Evolutionary conservation across 1,140 invertebrate genomes (phyloP), one percentile per base, ranked within the genome.

Genomic region (Drusus annulatus): DNA sequence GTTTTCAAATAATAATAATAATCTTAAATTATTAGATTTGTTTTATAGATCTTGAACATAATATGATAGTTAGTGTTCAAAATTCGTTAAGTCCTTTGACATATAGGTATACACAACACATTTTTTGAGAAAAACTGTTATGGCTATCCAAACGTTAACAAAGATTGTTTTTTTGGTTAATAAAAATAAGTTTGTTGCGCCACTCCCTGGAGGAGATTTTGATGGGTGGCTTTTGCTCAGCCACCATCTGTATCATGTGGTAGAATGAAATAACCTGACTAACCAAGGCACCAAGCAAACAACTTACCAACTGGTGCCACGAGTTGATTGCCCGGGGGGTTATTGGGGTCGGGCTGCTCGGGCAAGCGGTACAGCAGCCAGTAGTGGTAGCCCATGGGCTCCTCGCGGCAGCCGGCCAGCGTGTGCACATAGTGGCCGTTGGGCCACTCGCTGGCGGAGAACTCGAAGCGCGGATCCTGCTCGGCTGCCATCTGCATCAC

Each of bases 351-450:
- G 1, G 95, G 95, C 56, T 93, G 88, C 78, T 94, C 92, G 3
- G 93, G 92, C 82, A 96, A 88, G 84, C 93, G 92, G 88, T 96
- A 96, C 51, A 97, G 90, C 50, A 97, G 88, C 96, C 96, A 97
- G 87, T 96, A 97, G 85, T 96, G 94, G 87, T 96, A 96, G 21
- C 94, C 95, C 92, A 95, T 93, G 0, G 95, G 95, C 85, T 96
- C 94, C 85, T 97, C 96, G 84, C 95, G 94, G 83, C 94, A 94
- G 1, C 95, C 95, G n/a, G 94, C 94, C 56, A 97, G 88, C 3
- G 95, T 96, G 87, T 97, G 95, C 25, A 97, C 94, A 86, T 97
- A 97, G 85, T 97, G 95, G 1, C 96, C 96, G 84, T 96, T 96
- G 1, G 95, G 95, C 96, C 96, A 97, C 86, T 96, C 94, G 31